Base-by-base conservation (phyloP, 30 jellyfish, hydroid and myxozoan species). In the Pseudorhiza aurosa region DNA sequence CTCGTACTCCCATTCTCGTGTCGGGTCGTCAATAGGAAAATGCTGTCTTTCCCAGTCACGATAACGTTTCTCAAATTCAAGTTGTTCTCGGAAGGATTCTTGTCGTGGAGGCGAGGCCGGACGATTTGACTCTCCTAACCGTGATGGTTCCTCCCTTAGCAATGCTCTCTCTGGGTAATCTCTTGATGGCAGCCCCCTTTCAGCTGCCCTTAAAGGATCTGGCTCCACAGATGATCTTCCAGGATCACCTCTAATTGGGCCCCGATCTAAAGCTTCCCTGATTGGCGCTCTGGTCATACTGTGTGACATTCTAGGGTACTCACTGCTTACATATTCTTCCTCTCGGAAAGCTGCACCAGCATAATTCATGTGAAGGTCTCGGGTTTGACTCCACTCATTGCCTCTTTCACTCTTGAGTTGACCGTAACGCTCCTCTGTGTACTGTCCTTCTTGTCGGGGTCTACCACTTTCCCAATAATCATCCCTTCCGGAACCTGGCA, bases 1-100 rank as follows among this genome's bases (percentile, higher is more conserved):
- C 47, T 88, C 97, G 33, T 36, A 88, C 33, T 78, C 94, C 90
- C 90, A 78, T 49, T 78, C 90, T 29, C 90, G 59, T 17, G 90
- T 78, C 15, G 90, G 90, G 36, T 78, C 90, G 22, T 81, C 93
- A 0, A 65, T 75, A 27, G 93, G 93, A 56, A 81, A 81, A 27
- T 81, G 84, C 47, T 65, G 62, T 64, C 57, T 81, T 40, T 81
- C 85, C 93, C 93, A 81, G 36, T 65, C 85, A 8, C 85, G 85
- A 58, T 81, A 81, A 19, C 93, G 85, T 19, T 31, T 81, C 8
- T 81, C 93, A 53, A 81, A 81, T 19, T 81, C 79, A 2, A 57
- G 4, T 70, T 63, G 90, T 27, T 78, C 90, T 26, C 74, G 81
- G 44, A 78, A 78, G 0, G 82, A 78, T 29, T 78, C 90, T 51